Percentiles rank a stretch among this genome's conserved stretches.
These are phyloP conservation scores for Chrysochloris asiatica DNA, from an alignment of 2,113 vertebrate genomes.

Conservation along the genomic window DNA sequence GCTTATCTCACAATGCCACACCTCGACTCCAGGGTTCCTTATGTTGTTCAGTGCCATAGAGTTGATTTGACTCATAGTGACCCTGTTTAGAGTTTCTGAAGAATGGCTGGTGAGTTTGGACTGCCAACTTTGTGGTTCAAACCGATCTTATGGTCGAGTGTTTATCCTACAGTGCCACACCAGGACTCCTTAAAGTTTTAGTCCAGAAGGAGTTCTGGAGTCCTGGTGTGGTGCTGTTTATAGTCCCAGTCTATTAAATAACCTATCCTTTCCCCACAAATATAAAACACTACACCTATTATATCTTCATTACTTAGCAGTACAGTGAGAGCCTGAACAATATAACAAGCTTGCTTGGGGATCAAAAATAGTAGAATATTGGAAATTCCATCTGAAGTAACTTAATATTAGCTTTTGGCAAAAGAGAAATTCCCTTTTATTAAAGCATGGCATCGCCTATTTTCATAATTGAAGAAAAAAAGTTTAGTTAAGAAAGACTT, in stretches of 20 bases:
- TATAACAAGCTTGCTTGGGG: neutral
- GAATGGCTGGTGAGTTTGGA: no score
- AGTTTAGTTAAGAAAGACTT: constrained; percentile 42
- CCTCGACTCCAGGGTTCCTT: no score
- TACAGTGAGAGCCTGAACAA: neutral
- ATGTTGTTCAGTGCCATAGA: no score
- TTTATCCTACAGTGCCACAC: no score
- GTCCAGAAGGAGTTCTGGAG: no score
- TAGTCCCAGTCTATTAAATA: constrained; percentile 15
- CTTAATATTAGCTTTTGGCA: neutral
- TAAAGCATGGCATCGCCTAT: constrained; percentile 1
- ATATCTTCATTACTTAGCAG: neutral
- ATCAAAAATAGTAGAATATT: constrained; percentile 18
- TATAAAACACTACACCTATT: neutral
- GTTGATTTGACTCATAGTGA: no score
- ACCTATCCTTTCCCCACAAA: neutral
- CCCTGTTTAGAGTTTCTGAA: no score
- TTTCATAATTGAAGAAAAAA: constrained; percentile 17
- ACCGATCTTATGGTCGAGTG: no score
- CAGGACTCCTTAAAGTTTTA: no score
- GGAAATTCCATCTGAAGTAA: neutral
- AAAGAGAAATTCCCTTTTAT: constrained; percentile 45
- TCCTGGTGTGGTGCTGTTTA: no score
- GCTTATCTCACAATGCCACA: no score
- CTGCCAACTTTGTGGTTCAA: no score